A percentile compares a stretch with the other conserved stretches of the same genome.
Conservation (phyloP, 1,140 invertebrate genomes). For the Drosophila virilis region DNA sequence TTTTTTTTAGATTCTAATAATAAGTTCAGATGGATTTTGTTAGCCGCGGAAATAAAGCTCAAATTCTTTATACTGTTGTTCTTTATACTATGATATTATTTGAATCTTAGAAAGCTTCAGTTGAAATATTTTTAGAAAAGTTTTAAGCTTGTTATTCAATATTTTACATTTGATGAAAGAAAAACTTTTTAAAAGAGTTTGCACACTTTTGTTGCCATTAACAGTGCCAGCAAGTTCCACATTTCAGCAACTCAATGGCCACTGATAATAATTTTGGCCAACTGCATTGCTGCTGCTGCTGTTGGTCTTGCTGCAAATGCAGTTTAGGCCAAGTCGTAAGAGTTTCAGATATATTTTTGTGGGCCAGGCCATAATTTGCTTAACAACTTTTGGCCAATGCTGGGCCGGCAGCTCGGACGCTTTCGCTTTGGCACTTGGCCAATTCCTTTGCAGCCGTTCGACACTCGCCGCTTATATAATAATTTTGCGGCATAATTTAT, state of each 20-base stretch:
- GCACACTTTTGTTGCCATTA: constrained; percentile 6
- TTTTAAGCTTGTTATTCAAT: no score
- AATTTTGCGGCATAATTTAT: constrained; percentile 79
- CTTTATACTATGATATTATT: no score
- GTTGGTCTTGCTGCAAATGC: constrained; percentile 3
- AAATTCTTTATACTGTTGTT: no score
- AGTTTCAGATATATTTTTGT: constrained; percentile 57
- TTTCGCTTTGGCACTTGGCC: constrained; percentile 59
- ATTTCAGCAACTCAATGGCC: constrained; percentile 21
- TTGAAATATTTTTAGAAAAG: no score
- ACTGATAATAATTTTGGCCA: constrained; percentile 42
- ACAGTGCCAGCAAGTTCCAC: neutral
- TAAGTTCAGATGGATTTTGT: no score
- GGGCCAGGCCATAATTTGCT: constrained; percentile 74
- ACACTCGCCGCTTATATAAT: constrained; percentile 77
- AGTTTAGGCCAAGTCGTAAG: constrained; percentile 36
- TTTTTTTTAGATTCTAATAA: no score
- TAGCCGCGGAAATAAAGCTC: no score
- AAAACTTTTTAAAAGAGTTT: neutral
- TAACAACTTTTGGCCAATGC: constrained; percentile 61
- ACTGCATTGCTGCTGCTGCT: constrained; percentile 26
- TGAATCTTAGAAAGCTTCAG: no score
- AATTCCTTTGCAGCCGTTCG: constrained; percentile 66
- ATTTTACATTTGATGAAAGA: no score
- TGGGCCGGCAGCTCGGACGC: neutral